A percentile compares a stretch with the other conserved stretches of the same genome.
Evolutionary conservation across 2,888 invertebrate genomes (phyloP).

Genomic region (Erebia ligea): DNA sequence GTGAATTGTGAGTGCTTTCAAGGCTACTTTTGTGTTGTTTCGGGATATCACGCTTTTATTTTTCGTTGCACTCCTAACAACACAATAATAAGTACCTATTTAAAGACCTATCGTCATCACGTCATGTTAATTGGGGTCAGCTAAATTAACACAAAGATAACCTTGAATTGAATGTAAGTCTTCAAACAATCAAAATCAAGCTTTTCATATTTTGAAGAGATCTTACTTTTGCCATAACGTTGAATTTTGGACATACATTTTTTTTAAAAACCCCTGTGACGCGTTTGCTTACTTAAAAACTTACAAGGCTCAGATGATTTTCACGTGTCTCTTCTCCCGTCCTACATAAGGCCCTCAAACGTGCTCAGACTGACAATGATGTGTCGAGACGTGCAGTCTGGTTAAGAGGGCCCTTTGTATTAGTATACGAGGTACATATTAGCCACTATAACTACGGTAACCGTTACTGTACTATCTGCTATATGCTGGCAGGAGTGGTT

Average conservation of each 20-base stretch:
- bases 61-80: no score
- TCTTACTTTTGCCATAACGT: neutral
- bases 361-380: slow-evolving; percentile 33
- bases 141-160: no score
- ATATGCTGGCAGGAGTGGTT: neutral
- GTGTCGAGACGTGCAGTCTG: slow-evolving; percentile 33
- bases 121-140: no score
- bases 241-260: no score
- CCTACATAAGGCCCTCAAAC: slow-evolving; percentile 25
- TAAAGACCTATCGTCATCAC: no score
- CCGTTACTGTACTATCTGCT: neutral
- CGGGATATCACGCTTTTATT: neutral
- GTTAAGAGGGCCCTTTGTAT: slow-evolving; percentile 26
- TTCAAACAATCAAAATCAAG: no score
- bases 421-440: neutral
- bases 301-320: neutral
- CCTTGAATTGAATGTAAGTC: no score
- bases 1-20: neutral
- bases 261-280: neutral
- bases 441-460: neutral
- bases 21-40: neutral
- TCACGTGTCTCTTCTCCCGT: slow-evolving; percentile 19
- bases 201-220: no score
- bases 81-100: neutral
- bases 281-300: neutral